Base-by-base conservation (phyloP, 2,113 vertebrate genomes). In the Micromys minutus region DNA sequence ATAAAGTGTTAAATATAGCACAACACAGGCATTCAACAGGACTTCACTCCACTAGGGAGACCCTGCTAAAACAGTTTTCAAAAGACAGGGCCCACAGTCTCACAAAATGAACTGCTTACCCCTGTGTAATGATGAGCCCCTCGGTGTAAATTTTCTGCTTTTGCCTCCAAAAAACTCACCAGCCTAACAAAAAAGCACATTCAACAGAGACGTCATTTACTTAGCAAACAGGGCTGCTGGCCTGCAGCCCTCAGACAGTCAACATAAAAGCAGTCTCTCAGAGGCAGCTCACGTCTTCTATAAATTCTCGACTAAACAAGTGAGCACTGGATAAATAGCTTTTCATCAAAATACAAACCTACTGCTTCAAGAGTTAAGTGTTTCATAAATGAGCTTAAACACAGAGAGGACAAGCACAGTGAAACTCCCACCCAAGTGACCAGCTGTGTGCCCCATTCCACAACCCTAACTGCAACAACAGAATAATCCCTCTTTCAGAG, bases 91-190 rank as follows among this genome's bases (percentile, higher is more conserved):
- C 31, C 61, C 67, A 9, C 0, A 0, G 47, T 80, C 34, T 67
- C 80, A 55, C 21, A 59, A 63, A 34, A 31, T 2, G 11, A 45
- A 42, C 26, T 59, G 95, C 98, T 98, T 98, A 99, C 99, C 98
- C 99, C 99, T 36, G 99, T 99, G 94, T 99, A 99, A 97, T 99
- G 99, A 98, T 99, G 99, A 93, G 98, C 90, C 87, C 99, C 99
- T 98, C 98, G 99, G 97, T 99, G 99, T 90, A 99, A 98, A 61
- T 71, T 97, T 80, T 99, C 98, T 0, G 99, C 99, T 98, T 94
- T 99, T 47, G 98, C 98, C 98, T 99, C 99, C 97, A 99, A 97
- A 96, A 99, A 99, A 97, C 97, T 99, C 89, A 99, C 98, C 97
- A 99, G 98, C 97, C 99, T 99, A 96, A 72, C 6, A 15, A 85